These are phyloP conservation scores for Oncorhynchus kisutch DNA, from an alignment of 2,113 vertebrate species.

Conservation along the genomic window DNA sequence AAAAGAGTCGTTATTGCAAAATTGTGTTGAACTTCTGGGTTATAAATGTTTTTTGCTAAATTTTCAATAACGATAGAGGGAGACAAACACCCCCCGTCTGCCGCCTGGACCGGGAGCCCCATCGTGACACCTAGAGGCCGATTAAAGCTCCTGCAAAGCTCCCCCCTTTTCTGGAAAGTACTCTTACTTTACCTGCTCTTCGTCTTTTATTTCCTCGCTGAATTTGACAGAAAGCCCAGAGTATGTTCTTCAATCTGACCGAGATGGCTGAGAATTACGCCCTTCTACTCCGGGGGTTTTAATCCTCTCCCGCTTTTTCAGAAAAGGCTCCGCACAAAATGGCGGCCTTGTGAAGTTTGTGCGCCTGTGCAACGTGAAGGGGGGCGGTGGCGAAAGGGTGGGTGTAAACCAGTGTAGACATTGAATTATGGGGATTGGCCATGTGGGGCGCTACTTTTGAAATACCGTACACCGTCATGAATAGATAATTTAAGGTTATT, in stretches of 20 bases:
- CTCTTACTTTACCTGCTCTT: conserved; percentile 77
- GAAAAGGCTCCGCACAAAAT: conserved; percentile 89
- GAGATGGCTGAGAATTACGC: conserved; percentile 52
- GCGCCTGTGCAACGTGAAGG: no score
- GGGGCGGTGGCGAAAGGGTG: conserved; percentile 45
- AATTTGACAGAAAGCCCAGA: conserved; percentile 56
- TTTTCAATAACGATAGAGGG: conserved; percentile 93
- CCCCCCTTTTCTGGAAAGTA: conserved; percentile 78
- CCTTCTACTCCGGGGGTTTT: conserved; percentile 76
- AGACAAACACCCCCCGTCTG: conserved; percentile 94
- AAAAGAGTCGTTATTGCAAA: conserved; percentile 21
- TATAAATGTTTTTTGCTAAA: conserved; percentile 71
- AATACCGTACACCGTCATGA: no score
- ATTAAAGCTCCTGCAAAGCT: conserved; percentile 95
- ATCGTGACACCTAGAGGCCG: conserved; percentile 99
- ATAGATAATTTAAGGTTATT: conserved; percentile 27
- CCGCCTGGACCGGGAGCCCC: conserved; percentile 89
- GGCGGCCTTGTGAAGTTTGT: conserved; percentile 71
- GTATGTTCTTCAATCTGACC: conserved; percentile 59
- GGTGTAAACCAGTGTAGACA: conserved; percentile 41
- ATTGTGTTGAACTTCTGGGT: conserved; percentile 59
- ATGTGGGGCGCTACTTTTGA: conserved; percentile 71
- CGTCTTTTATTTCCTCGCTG: conserved; percentile 59
- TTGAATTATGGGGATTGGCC: conserved; percentile 70
- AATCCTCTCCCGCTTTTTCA: conserved; percentile 81